Conservation (phyloP, 2,113 vertebrate species). For the Ochotona curzoniae region DNA sequence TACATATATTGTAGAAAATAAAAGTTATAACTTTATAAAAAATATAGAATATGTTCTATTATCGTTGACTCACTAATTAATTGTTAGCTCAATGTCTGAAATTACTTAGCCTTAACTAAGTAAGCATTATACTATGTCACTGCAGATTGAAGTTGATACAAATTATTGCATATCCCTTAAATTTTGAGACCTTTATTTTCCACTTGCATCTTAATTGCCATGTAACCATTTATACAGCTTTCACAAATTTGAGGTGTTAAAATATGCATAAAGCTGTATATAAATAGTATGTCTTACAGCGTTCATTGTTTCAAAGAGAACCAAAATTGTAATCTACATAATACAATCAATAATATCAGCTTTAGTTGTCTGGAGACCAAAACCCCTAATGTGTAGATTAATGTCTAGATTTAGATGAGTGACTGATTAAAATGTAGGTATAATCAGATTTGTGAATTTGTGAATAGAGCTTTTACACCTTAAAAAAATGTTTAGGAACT, state of each 20-base stretch:
- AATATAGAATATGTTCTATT: neutral
- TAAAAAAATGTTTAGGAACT: neutral
- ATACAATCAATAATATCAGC: neutral
- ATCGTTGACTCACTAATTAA: neutral
- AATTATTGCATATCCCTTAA: neutral
- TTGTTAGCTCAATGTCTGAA: constrained; percentile 30
- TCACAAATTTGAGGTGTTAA: neutral
- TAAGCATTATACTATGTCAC: neutral
- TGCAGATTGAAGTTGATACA: neutral
- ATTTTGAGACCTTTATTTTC: neutral
- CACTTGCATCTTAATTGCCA: neutral
- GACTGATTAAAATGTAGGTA: neutral
- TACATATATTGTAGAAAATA: too few relatives aligned
- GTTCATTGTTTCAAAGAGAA: neutral
- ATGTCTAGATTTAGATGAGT: neutral
- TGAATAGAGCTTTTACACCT: neutral
- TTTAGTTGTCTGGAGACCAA: neutral
- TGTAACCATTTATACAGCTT: neutral
- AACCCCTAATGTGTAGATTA: neutral
- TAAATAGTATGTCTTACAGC: neutral
- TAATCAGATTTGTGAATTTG: neutral
- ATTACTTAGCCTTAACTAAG: neutral
- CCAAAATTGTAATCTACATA: neutral
- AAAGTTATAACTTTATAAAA: neutral
- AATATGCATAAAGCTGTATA: neutral